phyloP scores from a whole-genome alignment of 2,888 invertebrate species.

The Mystacides longicornis region DNA sequence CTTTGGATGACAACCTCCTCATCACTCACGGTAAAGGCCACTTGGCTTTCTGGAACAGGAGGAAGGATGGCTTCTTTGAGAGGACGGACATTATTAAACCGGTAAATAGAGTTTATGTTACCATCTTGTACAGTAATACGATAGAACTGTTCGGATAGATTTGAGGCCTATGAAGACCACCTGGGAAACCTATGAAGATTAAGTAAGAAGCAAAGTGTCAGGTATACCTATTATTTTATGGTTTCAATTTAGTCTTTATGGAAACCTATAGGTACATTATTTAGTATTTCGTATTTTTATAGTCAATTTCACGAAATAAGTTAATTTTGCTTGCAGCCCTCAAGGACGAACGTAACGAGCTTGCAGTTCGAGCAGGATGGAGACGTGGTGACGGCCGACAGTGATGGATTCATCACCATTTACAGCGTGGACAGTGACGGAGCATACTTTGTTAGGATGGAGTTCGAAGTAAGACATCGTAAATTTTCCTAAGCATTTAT shows the following conservation, averaged over 20 bases:
- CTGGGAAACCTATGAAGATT: too few relatives aligned
- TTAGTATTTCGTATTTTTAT: too few relatives aligned
- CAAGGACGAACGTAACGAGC: conserved; percentile 77
- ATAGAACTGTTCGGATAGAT: too few relatives aligned
- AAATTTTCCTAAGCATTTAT: too few relatives aligned
- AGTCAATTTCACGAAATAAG: too few relatives aligned
- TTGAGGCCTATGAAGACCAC: too few relatives aligned
- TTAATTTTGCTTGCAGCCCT: conserved; percentile 51
- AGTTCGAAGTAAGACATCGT: conserved; percentile 70
- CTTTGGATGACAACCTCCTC: conserved; percentile 81
- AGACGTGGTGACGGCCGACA: conserved; percentile 87
- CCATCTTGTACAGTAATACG: too few relatives aligned
- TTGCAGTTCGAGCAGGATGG: conserved; percentile 87
- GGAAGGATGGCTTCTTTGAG: conserved; percentile 87
- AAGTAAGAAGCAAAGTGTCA: too few relatives aligned
- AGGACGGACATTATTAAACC: conserved; percentile 83
- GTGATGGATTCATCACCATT: conserved; percentile 84
- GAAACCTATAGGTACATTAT: too few relatives aligned
- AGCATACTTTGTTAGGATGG: conserved; percentile 81
- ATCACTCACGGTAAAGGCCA: conserved; percentile 90
- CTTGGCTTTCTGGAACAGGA: conserved; percentile 85
- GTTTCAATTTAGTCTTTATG: too few relatives aligned
- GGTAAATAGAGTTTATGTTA: too few relatives aligned
- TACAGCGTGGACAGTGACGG: conserved; percentile 87
- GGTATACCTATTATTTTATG: too few relatives aligned